Base-by-base conservation (phyloP, 1,140 invertebrate species). In the Ylistrum balloti region DNA sequence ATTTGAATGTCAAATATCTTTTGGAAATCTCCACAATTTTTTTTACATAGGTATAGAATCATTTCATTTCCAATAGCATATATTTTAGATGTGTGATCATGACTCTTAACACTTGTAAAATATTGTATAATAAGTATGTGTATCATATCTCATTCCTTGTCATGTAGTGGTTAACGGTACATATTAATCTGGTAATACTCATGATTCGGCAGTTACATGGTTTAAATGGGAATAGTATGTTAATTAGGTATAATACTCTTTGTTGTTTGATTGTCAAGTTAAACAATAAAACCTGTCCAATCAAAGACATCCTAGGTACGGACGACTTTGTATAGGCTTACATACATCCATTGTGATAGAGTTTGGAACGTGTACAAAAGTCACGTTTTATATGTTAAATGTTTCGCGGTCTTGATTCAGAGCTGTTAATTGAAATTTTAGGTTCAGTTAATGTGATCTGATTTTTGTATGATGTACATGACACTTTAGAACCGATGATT, bases 211-310 rank as follows among this genome's bases (percentile, higher is more conserved):
- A 45, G 20, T 45, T 45, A 45, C 17, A 11, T 28, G 56, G n/a
- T 28, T 74, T 74, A 28, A 74, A 28, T 11, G 56, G 28, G n/a
- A 28, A 74, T 74, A 28, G 56, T 74, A 74, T 74, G 56, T 17
- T 74, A n/a, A 74, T 74, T 22, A 74, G 22, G 56, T 74, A 3
- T 28, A 3, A 17, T 74, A 9, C 22, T 74, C 9, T 45, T 13
- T 17, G 17, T 7, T 3, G n/a, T 9, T 74, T 74, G n/a, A 74
- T 74, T 74, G 56, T 74, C 56, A 7, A 74, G 28, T 74, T 28
- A 28, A 74, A 74, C 56, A 74, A 74, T 74, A 74, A 74, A 74
- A 74, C 22, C 56, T 74, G 56, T 28, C 56, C 56, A 74, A 74
- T 74, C 56, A 74, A 74, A 74, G 56, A 17, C n/a, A 74, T 28